phyloP scores from a whole-genome alignment of 92 coral and sea anemone genomes.

The Bergia sp. region DNA sequence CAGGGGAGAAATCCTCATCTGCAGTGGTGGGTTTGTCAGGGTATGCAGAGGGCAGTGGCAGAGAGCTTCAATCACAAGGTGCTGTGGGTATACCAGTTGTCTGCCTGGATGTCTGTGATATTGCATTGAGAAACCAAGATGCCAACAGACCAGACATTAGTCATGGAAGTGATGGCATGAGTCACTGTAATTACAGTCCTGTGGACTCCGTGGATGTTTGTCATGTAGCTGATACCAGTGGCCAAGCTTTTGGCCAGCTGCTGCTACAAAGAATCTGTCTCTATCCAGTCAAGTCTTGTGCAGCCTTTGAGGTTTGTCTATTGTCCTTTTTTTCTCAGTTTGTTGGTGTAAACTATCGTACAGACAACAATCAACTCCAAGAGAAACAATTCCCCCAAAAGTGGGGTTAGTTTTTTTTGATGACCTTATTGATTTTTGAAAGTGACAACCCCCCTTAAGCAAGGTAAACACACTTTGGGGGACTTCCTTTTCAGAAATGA shows the following conservation, averaged over 20 bases:
- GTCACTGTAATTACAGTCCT: background rate
- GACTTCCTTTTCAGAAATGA: too few relatives aligned
- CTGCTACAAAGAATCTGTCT: constrained; percentile 73
- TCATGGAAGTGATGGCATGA: background rate
- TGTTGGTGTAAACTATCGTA: background rate
- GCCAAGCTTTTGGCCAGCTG: background rate
- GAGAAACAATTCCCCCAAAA: too few relatives aligned
- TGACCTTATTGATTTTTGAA: too few relatives aligned
- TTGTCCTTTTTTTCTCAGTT: too few relatives aligned
- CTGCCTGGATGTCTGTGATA: background rate
- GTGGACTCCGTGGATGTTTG: background rate
- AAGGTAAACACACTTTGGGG: too few relatives aligned
- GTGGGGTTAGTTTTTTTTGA: too few relatives aligned
- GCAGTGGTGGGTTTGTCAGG: background rate
- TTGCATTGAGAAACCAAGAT: background rate
- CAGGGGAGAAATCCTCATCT: constrained; percentile 19
- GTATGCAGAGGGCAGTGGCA: background rate
- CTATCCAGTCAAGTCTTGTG: constrained; percentile 98
- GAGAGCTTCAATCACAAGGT: background rate
- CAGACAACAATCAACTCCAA: too few relatives aligned
- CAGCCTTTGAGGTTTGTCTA: constrained; percentile 85
- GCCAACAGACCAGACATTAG: background rate
- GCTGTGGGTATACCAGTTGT: background rate
- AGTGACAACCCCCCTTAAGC: background rate
- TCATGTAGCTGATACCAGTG: background rate